Percentiles rank a stretch among this genome's conserved stretches.
Evolutionary conservation across 2,888 invertebrate genomes (phyloP).

Genomic region (Pseudolycoriella hygida): DNA sequence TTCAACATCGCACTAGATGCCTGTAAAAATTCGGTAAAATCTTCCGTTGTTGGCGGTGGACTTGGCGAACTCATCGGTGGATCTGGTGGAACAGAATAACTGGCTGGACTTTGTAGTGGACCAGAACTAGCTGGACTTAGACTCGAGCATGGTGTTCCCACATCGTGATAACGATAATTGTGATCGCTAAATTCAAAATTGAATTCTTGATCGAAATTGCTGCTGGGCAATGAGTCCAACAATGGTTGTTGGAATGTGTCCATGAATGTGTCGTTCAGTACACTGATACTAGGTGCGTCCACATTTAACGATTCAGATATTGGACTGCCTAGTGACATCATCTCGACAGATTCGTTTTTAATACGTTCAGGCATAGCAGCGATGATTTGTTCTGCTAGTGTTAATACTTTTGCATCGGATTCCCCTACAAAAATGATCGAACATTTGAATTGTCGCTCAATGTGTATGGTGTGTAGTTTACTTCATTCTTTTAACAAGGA

Average conservation of each 20-base stretch:
- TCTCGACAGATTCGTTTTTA: conserved; percentile 68
- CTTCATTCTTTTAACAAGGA: neutral
- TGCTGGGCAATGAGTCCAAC: conserved; percentile 44
- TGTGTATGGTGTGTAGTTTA: neutral
- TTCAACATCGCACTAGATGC: conserved; percentile 39
- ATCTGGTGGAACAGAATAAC: conserved; percentile 42
- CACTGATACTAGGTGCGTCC: conserved; percentile 24
- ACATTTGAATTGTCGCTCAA: neutral
- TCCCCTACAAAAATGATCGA: conserved; percentile 44
- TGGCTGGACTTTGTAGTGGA: conserved; percentile 57
- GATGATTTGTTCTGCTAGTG: conserved; percentile 93
- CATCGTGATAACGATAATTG: conserved; percentile 59
- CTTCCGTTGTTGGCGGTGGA: conserved; percentile 73
- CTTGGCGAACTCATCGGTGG: conserved; percentile 45
- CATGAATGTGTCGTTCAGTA: conserved; percentile 46
- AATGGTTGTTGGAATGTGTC: too few relatives aligned
- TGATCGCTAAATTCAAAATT: conserved; percentile 71
- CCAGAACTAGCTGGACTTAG: conserved; percentile 68
- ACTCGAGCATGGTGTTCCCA: conserved; percentile 69
- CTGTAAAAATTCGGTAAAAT: conserved; percentile 87
- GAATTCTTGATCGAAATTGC: conserved; percentile 50
- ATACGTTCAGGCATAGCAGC: conserved; percentile 96
- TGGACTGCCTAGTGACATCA: conserved; percentile 40
- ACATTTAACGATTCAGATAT: conserved; percentile 31
- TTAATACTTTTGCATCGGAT: conserved; percentile 79